Conservation (phyloP, 2,113 vertebrate genomes). For the Sebastes fasciatus region DNA sequence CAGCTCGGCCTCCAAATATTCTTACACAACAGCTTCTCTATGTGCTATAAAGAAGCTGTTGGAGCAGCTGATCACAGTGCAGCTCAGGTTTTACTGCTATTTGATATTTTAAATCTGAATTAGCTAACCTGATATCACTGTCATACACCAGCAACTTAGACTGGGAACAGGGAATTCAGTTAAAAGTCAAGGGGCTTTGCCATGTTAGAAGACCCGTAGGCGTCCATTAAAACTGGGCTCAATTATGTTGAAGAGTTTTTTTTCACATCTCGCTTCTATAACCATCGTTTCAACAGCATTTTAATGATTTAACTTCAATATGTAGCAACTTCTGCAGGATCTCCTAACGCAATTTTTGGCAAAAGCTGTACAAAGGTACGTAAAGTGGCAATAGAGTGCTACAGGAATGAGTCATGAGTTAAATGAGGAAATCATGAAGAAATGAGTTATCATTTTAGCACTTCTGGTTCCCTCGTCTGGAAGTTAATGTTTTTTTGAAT, state of each 20-base stretch:
- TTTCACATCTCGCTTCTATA: neutral
- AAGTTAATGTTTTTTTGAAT: too few species aligned
- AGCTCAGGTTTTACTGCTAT: neutral
- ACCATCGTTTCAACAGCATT: neutral
- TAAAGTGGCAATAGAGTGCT: neutral
- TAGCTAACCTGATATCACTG: neutral
- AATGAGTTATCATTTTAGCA: too few species aligned
- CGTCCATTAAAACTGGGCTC: neutral
- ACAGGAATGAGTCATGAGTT: too few species aligned
- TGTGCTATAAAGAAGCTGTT: neutral
- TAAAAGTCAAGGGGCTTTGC: neutral
- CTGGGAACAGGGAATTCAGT: neutral
- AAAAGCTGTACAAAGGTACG: neutral
- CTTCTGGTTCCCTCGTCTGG: too few species aligned
- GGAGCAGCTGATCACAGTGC: neutral
- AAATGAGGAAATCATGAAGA: too few species aligned
- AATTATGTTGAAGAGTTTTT: neutral
- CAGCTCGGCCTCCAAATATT: neutral
- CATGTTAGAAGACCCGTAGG: neutral
- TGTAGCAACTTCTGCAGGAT: neutral
- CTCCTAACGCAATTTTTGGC: neutral
- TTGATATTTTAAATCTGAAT: neutral
- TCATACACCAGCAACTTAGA: neutral
- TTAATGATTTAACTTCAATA: neutral
- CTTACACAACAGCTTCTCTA: neutral